Percentiles rank a stretch among this genome's conserved stretches.
Evolutionary conservation across 2,113 vertebrate genomes (phyloP).

Genomic region (Probosciger aterrimus): DNA sequence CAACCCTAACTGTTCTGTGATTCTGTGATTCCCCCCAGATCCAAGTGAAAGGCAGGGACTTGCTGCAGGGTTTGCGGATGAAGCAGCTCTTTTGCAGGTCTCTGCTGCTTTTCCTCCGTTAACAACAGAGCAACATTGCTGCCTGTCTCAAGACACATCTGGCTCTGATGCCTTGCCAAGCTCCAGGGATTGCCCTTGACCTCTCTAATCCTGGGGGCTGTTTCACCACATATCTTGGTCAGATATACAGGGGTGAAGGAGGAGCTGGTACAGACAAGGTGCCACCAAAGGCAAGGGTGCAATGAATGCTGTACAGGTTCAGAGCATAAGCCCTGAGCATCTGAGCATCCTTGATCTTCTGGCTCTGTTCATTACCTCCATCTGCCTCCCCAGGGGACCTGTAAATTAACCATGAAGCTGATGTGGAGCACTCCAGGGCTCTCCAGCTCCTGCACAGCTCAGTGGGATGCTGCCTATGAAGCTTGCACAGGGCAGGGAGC

Average conservation of each 20-base stretch:
- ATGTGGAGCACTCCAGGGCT: neutral
- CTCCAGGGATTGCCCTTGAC: neutral
- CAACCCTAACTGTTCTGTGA: neutral
- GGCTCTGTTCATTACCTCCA: neutral
- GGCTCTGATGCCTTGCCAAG: neutral
- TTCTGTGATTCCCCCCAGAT: neutral
- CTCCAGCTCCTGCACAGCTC: neutral
- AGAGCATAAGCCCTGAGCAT: neutral
- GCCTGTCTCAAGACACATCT: neutral
- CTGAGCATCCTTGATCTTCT: neutral
- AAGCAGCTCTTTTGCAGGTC: neutral
- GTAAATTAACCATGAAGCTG: neutral
- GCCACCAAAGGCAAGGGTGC: neutral
- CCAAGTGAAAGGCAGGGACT: neutral
- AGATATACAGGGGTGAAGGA: neutral
- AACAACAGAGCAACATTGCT: neutral
- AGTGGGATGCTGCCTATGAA: neutral
- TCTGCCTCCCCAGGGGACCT: neutral
- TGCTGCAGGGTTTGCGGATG: neutral
- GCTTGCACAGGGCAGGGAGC: neutral
- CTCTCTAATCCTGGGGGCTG: neutral
- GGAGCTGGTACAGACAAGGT: neutral
- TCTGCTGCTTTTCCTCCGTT: neutral
- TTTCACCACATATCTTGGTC: neutral
- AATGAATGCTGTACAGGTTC: neutral